Percentiles rank a stretch among this genome's conserved stretches.
Conservation (phyloP, 1,140 invertebrate genomes). For the Drosophila pandora region DNA sequence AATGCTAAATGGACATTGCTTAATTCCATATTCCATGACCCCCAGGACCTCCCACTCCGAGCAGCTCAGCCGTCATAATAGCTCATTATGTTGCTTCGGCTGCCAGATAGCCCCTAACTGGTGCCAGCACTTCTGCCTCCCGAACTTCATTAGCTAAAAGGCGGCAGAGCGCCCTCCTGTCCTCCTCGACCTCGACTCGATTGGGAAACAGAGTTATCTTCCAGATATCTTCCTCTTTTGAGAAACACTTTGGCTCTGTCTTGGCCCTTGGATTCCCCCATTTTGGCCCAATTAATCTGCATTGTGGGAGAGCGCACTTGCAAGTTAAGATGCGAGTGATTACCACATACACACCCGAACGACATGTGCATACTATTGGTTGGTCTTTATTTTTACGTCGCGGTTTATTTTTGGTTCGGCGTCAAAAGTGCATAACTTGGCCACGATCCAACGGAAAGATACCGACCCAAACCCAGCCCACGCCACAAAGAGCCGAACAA, state of each 20-base stretch:
- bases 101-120: slow-evolving; percentile 7
- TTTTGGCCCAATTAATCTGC: neutral
- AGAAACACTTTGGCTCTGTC: too few species aligned
- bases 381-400: slow-evolving; percentile 42
- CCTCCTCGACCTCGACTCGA: too few species aligned
- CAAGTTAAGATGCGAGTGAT: neutral
- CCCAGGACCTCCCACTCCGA: slow-evolving; percentile 25
- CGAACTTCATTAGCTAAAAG: slow-evolving; percentile 79
- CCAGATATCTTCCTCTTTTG: too few species aligned
- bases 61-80: slow-evolving; percentile 74
- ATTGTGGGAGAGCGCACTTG: neutral
- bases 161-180: neutral
- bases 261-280: too few species aligned
- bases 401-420: slow-evolving; percentile 65
- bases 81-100: slow-evolving; percentile 63
- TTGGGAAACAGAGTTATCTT: too few species aligned
- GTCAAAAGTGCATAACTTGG: slow-evolving; percentile 78
- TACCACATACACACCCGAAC: slow-evolving; percentile 22
- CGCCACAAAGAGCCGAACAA: slow-evolving; percentile 12
- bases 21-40: slow-evolving; percentile 70
- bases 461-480: slow-evolving; percentile 44
- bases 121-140: slow-evolving; percentile 7
- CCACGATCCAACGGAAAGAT: slow-evolving; percentile 55
- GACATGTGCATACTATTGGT: slow-evolving; percentile 19
- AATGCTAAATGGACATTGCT: slow-evolving; percentile 80